Evolutionary conservation across 2,113 vertebrate species (phyloP).

Genomic region (Okapia johnstoni): DNA sequence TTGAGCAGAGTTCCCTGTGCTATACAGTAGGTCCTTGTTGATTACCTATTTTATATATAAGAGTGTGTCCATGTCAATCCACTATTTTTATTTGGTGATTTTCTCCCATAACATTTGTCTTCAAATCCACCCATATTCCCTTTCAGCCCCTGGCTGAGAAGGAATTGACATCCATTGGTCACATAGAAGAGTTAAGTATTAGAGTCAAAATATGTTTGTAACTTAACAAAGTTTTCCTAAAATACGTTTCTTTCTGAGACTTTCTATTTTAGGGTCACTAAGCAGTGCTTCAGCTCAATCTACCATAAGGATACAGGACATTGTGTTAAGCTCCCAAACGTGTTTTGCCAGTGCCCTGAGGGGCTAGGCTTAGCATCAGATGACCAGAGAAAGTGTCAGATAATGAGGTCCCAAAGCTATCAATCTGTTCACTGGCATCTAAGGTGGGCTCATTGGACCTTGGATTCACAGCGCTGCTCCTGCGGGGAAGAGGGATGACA

Average conservation of each 20-base stretch:
- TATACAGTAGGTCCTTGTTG: background rate
- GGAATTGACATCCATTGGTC: background rate
- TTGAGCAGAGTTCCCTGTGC: background rate
- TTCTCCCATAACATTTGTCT: background rate
- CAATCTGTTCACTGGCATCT: background rate
- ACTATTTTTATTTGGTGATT: background rate
- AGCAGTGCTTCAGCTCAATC: background rate
- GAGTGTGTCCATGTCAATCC: background rate
- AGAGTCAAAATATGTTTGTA: background rate
- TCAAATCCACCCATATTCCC: background rate
- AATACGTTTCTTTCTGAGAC: background rate
- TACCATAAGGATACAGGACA: background rate
- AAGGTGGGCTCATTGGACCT: background rate
- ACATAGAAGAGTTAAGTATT: background rate
- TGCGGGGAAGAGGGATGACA: background rate
- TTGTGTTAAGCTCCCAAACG: background rate
- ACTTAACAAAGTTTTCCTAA: background rate
- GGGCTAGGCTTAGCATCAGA: background rate
- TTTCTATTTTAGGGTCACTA: background rate
- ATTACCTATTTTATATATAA: background rate
- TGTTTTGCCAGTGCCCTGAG: background rate
- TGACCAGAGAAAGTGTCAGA: background rate
- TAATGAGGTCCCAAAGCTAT: constrained; percentile 36
- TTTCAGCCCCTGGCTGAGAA: background rate
- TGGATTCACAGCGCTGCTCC: background rate